Evolutionary conservation across 2,797 vertebrate species (phyloP), one percentile per base, ranked within the genome.

Genomic region (Crossoptilon crossoptilon): DNA sequence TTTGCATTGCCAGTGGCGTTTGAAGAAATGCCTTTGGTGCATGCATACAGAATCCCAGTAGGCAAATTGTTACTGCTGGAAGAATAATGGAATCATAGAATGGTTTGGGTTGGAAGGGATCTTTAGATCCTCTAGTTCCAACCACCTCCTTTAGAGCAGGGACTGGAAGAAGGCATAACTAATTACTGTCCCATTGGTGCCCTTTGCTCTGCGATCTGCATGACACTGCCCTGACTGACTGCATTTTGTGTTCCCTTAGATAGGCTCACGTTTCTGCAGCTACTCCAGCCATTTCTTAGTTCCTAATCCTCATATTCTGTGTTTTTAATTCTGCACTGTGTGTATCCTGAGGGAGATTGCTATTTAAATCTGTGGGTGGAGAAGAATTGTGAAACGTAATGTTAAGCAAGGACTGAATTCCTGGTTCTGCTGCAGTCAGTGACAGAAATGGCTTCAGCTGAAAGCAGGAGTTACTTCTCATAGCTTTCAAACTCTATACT

Each of bases 221-320:
- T 33, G 56, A 21, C 43, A 35, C 62, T 4, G 0, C 26, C 49
- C 60, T 56, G 24, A 1, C 60, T 56, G 24, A 1, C 12, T n/a
- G 39, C 23, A 21, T 66, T 69, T 31, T 8, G 31, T 75, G 56
- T 44, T 73, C 33, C 46, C 11, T 43, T 48, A 10, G 6, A 2
- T 21, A 56, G 11, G 39, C 64, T 56, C 41, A 23, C 68, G 1
- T 27, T 68, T 41, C 85, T 91, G 55, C 70, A 59, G 41, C 55
- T 58, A 2, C 49, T 73, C 53, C 24, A 39, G 33, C 55, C 60
- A 5, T 31, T 55, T 64, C n/a, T 43, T 62, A 39, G 23, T 33
- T 81, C 39, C 71, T 49, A 5, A 29, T 23, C 56, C 4, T 2
- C 37, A 23, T 9, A 11, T 51, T 48, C 78, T 56, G 43, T 39